Evolutionary conservation across 2,797 vertebrate species (phyloP).

Genomic region (Poeciliopsis infans): DNA sequence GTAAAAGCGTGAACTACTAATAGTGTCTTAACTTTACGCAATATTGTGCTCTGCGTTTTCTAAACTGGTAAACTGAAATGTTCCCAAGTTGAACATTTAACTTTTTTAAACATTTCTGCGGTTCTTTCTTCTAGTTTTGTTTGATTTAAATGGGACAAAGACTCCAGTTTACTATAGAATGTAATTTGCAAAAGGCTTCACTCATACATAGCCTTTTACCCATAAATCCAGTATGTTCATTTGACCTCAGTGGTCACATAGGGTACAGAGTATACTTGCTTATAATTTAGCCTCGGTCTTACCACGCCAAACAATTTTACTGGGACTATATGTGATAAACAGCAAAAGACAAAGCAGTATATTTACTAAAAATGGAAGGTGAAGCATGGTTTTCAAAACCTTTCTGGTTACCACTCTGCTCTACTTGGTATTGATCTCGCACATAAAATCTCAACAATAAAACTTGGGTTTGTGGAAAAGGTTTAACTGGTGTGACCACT

Average conservation of each 20-base stretch:
- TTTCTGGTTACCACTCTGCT: background rate
- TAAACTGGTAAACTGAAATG: background rate
- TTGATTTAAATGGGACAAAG: background rate
- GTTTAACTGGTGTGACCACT: background rate
- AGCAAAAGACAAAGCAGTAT: background rate
- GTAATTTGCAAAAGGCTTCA: background rate
- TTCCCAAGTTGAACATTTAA: background rate
- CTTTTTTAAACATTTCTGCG: background rate
- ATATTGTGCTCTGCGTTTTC: background rate
- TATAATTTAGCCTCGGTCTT: background rate
- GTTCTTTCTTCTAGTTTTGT: background rate
- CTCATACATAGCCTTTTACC: background rate
- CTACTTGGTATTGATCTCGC: background rate
- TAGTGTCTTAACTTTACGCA: background rate
- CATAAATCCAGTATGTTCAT: background rate
- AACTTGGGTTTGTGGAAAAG: background rate
- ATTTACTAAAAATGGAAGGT: background rate
- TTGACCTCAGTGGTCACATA: background rate
- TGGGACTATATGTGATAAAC: background rate
- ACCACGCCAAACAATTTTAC: background rate
- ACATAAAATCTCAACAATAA: background rate
- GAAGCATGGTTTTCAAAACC: background rate
- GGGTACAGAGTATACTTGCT: background rate
- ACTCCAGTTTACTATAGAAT: background rate
- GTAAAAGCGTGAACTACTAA: background rate